phyloP scores from a whole-genome alignment of 2,888 invertebrate species.

The Disparrhopalites patrizii region DNA sequence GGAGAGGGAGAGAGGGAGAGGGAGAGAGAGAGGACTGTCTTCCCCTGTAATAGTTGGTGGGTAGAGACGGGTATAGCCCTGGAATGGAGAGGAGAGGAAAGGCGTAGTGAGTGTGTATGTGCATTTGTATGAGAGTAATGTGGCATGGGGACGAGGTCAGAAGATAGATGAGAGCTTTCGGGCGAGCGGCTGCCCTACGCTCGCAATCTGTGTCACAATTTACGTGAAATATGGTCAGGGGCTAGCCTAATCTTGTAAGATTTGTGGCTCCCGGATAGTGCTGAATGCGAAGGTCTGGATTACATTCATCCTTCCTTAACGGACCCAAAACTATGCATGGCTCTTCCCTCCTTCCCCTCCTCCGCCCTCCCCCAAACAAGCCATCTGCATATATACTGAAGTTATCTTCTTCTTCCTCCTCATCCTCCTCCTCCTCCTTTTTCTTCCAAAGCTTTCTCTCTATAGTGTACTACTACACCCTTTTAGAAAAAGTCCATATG shows the following conservation, averaged over 20 bases:
- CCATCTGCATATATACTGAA: constrained; percentile 1
- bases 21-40: background rate
- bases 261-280: constrained; percentile 31
- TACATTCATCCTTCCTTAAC: constrained; percentile 26
- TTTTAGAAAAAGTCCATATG: too few species aligned
- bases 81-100: background rate
- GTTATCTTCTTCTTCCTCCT: background rate
- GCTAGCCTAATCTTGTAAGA: constrained; percentile 37
- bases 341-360: too few species aligned
- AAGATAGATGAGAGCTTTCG: constrained; percentile 36
- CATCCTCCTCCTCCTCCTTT: background rate
- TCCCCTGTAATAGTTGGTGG: too few species aligned
- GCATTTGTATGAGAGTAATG: constrained; percentile 27
- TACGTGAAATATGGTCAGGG: constrained; percentile 36
- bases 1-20: background rate
- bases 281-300: constrained; percentile 26
- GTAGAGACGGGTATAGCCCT: background rate
- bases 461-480: background rate
- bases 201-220: constrained; percentile 42
- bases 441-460: background rate
- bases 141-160: constrained; percentile 31
- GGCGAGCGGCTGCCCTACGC: constrained; percentile 31
- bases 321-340: constrained; percentile 11
- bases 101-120: constrained; percentile 11
- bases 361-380: background rate